phyloP scores from a whole-genome alignment of 2,797 vertebrate genomes.

The Passerculus sandwichensis region DNA sequence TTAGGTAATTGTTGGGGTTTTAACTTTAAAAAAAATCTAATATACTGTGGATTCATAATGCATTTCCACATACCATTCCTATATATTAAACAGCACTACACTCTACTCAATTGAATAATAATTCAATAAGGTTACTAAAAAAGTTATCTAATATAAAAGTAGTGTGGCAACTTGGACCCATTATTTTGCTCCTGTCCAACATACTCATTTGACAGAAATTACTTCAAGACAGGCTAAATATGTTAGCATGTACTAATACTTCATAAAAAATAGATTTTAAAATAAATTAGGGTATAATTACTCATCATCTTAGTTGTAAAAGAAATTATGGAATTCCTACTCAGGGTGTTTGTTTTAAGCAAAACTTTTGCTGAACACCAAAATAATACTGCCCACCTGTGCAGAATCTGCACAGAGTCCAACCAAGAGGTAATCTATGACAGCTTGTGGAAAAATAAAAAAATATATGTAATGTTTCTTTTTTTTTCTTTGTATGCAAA shows the following conservation, averaged over 20 bases:
- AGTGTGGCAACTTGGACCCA: not conserved
- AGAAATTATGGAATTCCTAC: not conserved
- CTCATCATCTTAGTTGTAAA: not conserved
- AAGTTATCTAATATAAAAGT: not conserved
- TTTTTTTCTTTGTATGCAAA: not conserved
- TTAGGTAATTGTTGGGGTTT: slow-evolving; percentile 81
- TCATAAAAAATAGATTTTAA: not conserved
- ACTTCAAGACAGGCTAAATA: not conserved
- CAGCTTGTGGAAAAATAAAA: not conserved
- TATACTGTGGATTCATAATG: not conserved
- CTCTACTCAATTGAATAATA: not conserved
- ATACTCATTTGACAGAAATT: not conserved
- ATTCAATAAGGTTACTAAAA: not conserved
- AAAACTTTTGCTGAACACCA: not conserved
- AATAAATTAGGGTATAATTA: not conserved
- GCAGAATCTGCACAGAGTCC: not conserved
- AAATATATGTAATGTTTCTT: not conserved
- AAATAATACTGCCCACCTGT: not conserved
- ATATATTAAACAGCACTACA: not conserved
- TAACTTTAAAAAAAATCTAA: not conserved
- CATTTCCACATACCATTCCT: not conserved
- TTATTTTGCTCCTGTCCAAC: not conserved
- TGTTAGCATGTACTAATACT: not conserved
- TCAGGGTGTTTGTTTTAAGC: not conserved
- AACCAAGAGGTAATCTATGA: not conserved